A percentile compares a stretch with the other conserved stretches of the same genome.
phyloP scores from a whole-genome alignment of 2,113 vertebrate genomes.

The Varanus salvator region DNA sequence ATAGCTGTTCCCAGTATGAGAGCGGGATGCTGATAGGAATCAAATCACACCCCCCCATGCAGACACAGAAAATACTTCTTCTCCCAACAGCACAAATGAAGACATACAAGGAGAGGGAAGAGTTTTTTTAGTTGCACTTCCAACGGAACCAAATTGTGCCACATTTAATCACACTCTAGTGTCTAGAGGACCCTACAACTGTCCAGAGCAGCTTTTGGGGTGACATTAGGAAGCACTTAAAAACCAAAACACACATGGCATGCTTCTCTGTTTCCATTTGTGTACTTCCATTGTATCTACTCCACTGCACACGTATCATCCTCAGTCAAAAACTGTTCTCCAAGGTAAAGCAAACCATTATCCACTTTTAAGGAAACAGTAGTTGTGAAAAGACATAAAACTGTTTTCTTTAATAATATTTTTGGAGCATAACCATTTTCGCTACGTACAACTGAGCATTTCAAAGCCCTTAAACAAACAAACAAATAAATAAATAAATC shows the following conservation, averaged over 20 bases:
- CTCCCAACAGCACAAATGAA: not conserved
- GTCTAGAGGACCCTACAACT: not conserved
- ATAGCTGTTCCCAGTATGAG: not conserved
- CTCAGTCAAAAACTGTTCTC: not conserved
- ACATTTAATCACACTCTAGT: not conserved
- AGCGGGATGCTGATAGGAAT: not conserved
- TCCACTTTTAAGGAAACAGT: constrained; percentile 18
- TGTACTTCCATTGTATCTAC: not conserved
- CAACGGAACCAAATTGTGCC: not conserved
- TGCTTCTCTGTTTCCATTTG: not conserved
- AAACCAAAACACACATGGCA: no score
- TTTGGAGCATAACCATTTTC: not conserved
- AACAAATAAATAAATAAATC: no score
- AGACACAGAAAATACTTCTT: not conserved
- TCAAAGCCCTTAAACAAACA: not conserved
- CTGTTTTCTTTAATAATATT: not conserved
- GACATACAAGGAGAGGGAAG: not conserved
- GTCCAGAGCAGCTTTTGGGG: not conserved
- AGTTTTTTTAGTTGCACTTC: no score
- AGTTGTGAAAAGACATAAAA: not conserved
- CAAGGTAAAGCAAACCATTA: not conserved
- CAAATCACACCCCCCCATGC: not conserved
- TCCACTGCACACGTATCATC: not conserved
- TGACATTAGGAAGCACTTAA: not conserved
- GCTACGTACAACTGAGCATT: not conserved